Conservation (phyloP, 2,113 vertebrate genomes). For the Rhinolophus sinicus region DNA sequence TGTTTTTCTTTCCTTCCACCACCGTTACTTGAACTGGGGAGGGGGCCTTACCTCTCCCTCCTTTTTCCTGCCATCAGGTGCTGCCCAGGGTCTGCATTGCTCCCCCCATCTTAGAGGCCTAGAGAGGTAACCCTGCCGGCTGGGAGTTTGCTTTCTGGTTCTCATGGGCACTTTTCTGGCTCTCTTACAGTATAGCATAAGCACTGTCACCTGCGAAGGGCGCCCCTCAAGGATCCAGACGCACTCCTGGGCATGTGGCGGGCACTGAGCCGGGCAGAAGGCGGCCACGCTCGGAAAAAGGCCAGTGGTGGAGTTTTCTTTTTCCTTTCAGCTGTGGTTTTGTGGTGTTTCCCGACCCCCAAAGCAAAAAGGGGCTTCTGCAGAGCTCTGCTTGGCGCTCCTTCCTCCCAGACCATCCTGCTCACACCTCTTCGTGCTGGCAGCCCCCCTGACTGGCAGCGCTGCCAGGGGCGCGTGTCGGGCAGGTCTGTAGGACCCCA, state of each 20-base stretch:
- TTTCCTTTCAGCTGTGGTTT: conserved; percentile 73
- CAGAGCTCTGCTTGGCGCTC: background rate
- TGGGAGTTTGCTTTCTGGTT: conserved; percentile 68
- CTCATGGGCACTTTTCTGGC: conserved; percentile 82
- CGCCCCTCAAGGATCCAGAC: conserved; percentile 77
- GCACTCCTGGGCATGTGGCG: conserved; percentile 75
- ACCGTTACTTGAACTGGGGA: background rate
- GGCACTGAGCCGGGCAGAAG: conserved; percentile 78
- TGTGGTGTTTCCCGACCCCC: conserved; percentile 41
- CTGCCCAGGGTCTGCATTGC: background rate
- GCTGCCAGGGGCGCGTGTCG: background rate
- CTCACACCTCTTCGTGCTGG: background rate
- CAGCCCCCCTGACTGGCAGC: background rate
- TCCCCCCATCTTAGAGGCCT: conserved; percentile 36
- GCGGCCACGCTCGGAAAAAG: conserved; percentile 77
- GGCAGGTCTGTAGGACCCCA: background rate
- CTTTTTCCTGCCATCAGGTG: background rate
- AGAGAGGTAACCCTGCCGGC: conserved; percentile 54
- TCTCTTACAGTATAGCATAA: conserved; percentile 81
- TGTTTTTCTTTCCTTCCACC: background rate
- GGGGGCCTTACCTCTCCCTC: background rate
- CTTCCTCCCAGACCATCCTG: background rate
- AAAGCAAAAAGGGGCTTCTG: background rate
- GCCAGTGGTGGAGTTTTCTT: conserved; percentile 81
- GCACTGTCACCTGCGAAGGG: conserved; percentile 75